Percentiles rank a stretch among this genome's conserved stretches.
Evolutionary conservation across 2,888 invertebrate species (phyloP).

Genomic region (Hermodice carunculata): DNA sequence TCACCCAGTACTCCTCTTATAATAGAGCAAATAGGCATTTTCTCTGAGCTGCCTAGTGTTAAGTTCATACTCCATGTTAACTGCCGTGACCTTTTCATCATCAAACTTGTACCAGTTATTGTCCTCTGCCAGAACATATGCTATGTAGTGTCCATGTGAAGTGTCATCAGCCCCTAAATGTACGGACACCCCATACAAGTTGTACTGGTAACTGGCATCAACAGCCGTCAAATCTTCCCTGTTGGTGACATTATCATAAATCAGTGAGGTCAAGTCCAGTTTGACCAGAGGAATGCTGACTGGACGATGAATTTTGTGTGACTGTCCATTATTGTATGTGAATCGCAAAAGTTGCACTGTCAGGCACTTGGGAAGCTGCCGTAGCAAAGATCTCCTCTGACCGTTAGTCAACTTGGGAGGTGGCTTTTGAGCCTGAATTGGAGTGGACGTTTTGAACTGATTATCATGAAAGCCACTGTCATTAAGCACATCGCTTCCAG

Average conservation of each 20-base stretch:
- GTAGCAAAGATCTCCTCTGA: constrained; percentile 59
- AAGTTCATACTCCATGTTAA: constrained; percentile 66
- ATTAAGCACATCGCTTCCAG: constrained; percentile 41
- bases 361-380: constrained; percentile 65
- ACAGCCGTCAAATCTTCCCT: constrained; percentile 47
- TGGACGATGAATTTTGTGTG: constrained; percentile 55
- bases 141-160: constrained; percentile 61
- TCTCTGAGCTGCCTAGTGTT: constrained; percentile 57
- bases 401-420: constrained; percentile 40
- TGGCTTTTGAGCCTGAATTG: constrained; percentile 37
- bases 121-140: constrained; percentile 50
- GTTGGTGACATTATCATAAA: constrained; percentile 61
- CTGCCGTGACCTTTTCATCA: constrained; percentile 58
- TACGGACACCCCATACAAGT: constrained; percentile 61
- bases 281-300: constrained; percentile 56
- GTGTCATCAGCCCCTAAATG: constrained; percentile 62
- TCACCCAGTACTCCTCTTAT: constrained; percentile 35
- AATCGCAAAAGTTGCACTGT: constrained; percentile 65
- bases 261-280: constrained; percentile 56
- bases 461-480: constrained; percentile 61
- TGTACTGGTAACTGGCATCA: constrained; percentile 44
- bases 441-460: constrained; percentile 61
- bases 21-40: constrained; percentile 66
- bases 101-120: constrained; percentile 61
- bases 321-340: constrained; percentile 47